A percentile compares a stretch with the other conserved stretches of the same genome.
Evolutionary conservation across 2,797 vertebrate species (phyloP).

Genomic region (Anisognathus igniventris): DNA sequence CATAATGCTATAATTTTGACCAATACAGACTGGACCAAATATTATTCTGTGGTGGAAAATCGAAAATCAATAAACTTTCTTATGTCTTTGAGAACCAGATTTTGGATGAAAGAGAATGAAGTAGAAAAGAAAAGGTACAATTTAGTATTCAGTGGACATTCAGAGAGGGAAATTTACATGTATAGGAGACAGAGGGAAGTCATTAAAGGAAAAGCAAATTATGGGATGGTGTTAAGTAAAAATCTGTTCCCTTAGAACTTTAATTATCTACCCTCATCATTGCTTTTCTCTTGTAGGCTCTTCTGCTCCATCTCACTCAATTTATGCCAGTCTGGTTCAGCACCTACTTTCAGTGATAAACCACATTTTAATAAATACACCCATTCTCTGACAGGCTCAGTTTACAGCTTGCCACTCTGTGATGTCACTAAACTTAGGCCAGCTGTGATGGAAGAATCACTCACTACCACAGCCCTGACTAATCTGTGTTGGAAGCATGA

Average conservation of each 20-base stretch:
- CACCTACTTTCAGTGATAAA: neutral
- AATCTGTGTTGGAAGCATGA: neutral
- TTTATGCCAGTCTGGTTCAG: neutral
- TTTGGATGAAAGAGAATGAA: constrained; percentile 1
- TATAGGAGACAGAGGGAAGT: constrained; percentile 9
- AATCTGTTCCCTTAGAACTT: constrained; percentile 18
- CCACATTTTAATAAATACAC: neutral
- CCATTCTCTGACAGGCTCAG: neutral
- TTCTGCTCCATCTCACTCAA: neutral
- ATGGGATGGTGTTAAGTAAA: neutral
- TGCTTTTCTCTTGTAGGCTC: neutral
- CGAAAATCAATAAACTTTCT: neutral
- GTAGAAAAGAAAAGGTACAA: neutral
- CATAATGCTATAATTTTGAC: neutral
- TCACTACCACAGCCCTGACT: neutral
- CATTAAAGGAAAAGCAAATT: constrained; percentile 41
- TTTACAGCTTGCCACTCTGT: neutral
- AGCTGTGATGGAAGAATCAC: neutral
- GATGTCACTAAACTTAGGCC: neutral
- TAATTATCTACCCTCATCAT: neutral
- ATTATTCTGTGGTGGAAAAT: neutral
- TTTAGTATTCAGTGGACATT: neutral
- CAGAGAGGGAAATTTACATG: constrained; percentile 16
- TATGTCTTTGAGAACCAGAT: neutral
- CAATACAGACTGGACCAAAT: neutral